Base-by-base conservation (phyloP, 2,888 invertebrate species). In the Ectemnius continuus region DNA sequence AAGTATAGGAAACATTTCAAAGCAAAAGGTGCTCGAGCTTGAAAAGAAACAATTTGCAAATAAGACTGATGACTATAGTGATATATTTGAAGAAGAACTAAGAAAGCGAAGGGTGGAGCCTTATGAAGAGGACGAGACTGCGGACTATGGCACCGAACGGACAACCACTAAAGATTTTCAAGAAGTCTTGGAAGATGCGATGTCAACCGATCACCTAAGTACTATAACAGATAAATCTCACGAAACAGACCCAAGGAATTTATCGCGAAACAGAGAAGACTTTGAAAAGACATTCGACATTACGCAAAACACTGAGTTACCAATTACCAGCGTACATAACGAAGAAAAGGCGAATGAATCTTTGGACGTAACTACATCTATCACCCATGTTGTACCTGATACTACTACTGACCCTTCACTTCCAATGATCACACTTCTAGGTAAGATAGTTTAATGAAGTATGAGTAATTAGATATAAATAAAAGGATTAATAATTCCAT, bases 41-140 rank as follows among this genome's bases (percentile, higher is more conserved):
- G 62, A 61, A 26, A 47, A 63, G 13, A 14, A 28, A 6, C 61
- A 67, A 23, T 23, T 65, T 6, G 14, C 45, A 23, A 77, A 78
- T 28, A 74, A 61, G 16, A 73, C 76, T 6, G 64, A 76, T 11
- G 79, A 83, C 23, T 75, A 76, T 48, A 59, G 66, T 8, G 61
- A 76, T 8, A 58, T 67, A 16, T 73, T 75, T 13, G 75, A 76
- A 13, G 80, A 82, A 1, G 81, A 83, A 47, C 66, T 73, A 18
- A 70, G 71, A 46, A 76, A 82, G 70, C 75, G 75, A n/a, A 73
- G 52, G 18, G 63, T 64, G 4, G 52, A 52, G 16, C 52, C 52
- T 1, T 65, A 67, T 23, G 61, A 61, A 26, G 73, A 72, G 16
- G 78, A 81, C 52, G 73, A 62, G 13, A 81, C 81, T 14, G 26